A percentile compares a stretch with the other conserved stretches of the same genome.
phyloP scores from a whole-genome alignment of 1,140 invertebrate species.

The Trichonephila inaurata region DNA sequence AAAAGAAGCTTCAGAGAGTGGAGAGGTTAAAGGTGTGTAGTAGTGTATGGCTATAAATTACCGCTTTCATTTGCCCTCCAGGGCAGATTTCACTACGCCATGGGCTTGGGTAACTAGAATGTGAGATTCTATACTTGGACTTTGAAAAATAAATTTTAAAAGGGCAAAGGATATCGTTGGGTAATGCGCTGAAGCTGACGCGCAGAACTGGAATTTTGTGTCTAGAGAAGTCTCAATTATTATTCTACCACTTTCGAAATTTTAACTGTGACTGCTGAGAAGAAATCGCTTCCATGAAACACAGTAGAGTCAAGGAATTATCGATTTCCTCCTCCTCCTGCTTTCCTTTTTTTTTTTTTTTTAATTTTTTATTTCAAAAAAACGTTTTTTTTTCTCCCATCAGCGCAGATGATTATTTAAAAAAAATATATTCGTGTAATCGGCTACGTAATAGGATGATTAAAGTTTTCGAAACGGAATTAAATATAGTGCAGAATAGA shows the following conservation, averaged over 20 bases:
- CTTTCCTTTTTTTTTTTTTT: too few species aligned
- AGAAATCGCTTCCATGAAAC: neutral
- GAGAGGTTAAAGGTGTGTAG: conserved; percentile 55
- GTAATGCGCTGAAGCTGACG: neutral
- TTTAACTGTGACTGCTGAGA: neutral
- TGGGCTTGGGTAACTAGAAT: conserved; percentile 33
- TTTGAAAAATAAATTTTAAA: neutral
- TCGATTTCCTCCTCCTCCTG: neutral
- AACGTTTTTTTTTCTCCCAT: too few species aligned
- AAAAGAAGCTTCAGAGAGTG: neutral
- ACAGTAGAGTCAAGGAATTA: neutral
- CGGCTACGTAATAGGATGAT: too few species aligned
- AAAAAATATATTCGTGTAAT: too few species aligned
- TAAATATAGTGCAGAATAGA: too few species aligned
- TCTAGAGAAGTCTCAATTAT: neutral
- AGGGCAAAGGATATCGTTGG: conserved; percentile 9
- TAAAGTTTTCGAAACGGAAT: too few species aligned
- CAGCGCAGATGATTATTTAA: too few species aligned
- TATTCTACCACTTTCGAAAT: neutral
- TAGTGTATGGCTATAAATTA: conserved; percentile 57
- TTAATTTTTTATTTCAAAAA: too few species aligned
- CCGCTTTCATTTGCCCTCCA: conserved; percentile 19
- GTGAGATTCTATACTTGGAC: neutral
- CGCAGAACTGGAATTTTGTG: neutral
- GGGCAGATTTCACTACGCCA: neutral